A percentile compares a stretch with the other conserved stretches of the same genome.
phyloP scores from a whole-genome alignment of 2,113 vertebrate genomes.

The Ceyx cyanopectus region DNA sequence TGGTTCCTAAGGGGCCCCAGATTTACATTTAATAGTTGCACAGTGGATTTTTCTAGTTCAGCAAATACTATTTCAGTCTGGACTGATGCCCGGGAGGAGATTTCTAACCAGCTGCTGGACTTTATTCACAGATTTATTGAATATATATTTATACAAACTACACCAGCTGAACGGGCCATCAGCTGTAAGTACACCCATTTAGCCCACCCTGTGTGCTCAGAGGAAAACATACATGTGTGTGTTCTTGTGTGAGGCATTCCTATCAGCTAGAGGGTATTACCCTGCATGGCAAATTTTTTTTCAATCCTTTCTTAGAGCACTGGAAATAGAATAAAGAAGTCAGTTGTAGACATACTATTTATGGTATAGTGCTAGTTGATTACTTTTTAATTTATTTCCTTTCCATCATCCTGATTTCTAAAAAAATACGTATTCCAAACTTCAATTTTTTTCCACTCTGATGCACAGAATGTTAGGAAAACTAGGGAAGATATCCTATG shows the following conservation, averaged over 20 bases:
- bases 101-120: constrained; percentile 39
- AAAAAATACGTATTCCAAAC: background rate
- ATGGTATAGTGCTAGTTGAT: background rate
- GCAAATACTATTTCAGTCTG: constrained; percentile 29
- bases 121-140: constrained; percentile 30
- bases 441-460: background rate
- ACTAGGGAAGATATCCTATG: background rate
- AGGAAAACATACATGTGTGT: background rate
- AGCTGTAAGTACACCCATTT: background rate
- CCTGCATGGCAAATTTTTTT: background rate
- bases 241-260: background rate
- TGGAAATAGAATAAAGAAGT: background rate
- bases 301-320: background rate
- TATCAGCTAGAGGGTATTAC: background rate
- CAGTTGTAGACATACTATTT: background rate
- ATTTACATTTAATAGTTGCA: background rate
- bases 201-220: background rate
- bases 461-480: background rate
- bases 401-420: constrained; percentile 8
- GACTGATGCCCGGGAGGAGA: constrained; percentile 8
- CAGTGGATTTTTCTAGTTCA: constrained; percentile 40
- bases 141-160: constrained; percentile 21
- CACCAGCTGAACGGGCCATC: background rate
- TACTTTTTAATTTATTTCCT: background rate
- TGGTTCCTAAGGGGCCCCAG: background rate